Base-by-base conservation (phyloP, 2,888 invertebrate species). In the Noctua fimbriata region DNA sequence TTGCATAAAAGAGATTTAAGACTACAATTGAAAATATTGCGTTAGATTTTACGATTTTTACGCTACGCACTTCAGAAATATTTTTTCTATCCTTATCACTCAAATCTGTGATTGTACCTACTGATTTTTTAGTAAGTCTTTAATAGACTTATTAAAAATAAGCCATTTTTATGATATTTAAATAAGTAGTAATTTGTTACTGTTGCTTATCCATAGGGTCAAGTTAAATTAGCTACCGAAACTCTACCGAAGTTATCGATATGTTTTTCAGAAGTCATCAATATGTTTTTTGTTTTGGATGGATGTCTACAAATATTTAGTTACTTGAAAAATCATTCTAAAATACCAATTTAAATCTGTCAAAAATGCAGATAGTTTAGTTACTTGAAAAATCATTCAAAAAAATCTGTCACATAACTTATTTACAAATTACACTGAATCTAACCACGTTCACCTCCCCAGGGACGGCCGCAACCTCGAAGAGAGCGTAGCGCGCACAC, bases 381-480 rank as follows among this genome's bases (percentile, higher is more conserved):
- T 36, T 36, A 36, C 58, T n/a, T 58, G n/a, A n/a, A n/a, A 58
- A n/a, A 58, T 6, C 0, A 58, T 58, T 58, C 12, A 2, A n/a
- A n/a, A 36, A 36, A n/a, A 55, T 24, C 49, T 52, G 18, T 52
- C 52, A 52, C 21, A 52, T 52, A 55, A 55, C 24, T 3, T 24
- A 21, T 55, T 55, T 55, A n/a, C n/a, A 55, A 55, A 55, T 24
- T n/a, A n/a, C 24, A n/a, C 0, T n/a, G 6, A 60, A 60, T 41
- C 14, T 76, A 69, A 80, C 18, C n/a, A 9, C 6, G 14, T 9
- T 16, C 7, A n/a, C 6, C 71, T 28, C 9, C 18, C 0, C 88
- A 97, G 98, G 90, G 99, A 99, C 92, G 99, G 99, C 0, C 98
- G 99, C 78, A 99, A 99, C 93, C 98, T 99, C 90, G 98, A 98